phyloP scores from a whole-genome alignment of 2,888 invertebrate species.

The Cerastis leucographa region DNA sequence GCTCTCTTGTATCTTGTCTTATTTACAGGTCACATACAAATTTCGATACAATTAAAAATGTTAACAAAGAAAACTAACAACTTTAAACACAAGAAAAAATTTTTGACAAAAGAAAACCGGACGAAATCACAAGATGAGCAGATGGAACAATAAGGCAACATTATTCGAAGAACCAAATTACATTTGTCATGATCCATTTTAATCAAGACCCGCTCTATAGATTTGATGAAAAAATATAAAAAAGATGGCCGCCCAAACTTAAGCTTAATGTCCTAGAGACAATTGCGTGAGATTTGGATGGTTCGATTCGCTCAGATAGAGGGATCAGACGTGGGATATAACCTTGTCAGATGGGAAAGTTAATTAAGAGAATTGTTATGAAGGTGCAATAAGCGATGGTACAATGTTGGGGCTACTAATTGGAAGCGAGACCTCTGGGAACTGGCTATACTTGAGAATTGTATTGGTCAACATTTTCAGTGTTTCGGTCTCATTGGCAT shows the following conservation, averaged over 20 bases:
- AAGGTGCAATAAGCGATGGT: conserved; percentile 41
- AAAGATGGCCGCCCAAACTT: conserved; percentile 36
- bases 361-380: conserved; percentile 55
- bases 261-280: conserved; percentile 42
- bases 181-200: conserved; percentile 71
- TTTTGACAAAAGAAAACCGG: conserved; percentile 15
- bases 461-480: conserved; percentile 32
- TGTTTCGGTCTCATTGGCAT: neutral
- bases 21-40: neutral
- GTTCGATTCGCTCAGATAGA: conserved; percentile 44
- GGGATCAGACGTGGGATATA: conserved; percentile 32
- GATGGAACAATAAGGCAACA: conserved; percentile 52
- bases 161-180: conserved; percentile 68
- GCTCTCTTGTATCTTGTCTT: neutral
- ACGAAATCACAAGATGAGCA: conserved; percentile 11
- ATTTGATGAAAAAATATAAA: conserved; percentile 68
- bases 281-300: conserved; percentile 55
- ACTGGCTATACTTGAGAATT: neutral
- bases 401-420: conserved; percentile 42
- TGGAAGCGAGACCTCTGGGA: conserved; percentile 38
- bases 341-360: conserved; percentile 42
- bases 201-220: conserved; percentile 67
- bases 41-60: neutral
- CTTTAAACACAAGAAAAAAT: neutral
- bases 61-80: neutral